phyloP scores from a whole-genome alignment of 53 echinoderm and acorn worm genomes.

The Antedon mediterranea region DNA sequence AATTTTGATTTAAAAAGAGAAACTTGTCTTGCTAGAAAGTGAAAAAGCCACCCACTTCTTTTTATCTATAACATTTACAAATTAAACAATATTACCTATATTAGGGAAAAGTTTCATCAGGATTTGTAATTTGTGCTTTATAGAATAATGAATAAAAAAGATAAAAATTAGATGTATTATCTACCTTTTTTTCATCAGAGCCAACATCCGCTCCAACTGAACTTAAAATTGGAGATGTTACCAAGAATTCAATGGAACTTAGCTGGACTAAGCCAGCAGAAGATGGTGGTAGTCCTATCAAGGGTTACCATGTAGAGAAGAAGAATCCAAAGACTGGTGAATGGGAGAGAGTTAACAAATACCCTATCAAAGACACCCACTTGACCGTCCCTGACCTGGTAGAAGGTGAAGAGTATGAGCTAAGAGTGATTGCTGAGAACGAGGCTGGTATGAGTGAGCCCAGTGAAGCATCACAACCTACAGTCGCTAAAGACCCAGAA shows the following conservation, averaged over 20 bases:
- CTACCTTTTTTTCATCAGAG: constrained; percentile 31
- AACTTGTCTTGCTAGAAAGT: no score
- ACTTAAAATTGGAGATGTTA: constrained; percentile 63
- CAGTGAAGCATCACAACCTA: constrained; percentile 40
- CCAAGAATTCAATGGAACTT: constrained; percentile 60
- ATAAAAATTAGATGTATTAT: no score
- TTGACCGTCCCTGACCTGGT: constrained; percentile 27
- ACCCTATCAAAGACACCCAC: constrained; percentile 70
- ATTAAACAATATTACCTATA: no score
- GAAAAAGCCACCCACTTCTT: no score
- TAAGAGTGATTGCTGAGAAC: constrained; percentile 75
- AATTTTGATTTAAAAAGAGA: no score
- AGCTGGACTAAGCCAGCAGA: constrained; percentile 66
- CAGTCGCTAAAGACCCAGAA: constrained; percentile 90
- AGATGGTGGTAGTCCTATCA: constrained; percentile 81
- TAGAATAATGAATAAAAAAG: no score
- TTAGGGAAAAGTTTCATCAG: no score
- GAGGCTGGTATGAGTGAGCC: constrained; percentile 90
- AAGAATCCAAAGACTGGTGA: constrained; percentile 73
- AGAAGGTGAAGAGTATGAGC: constrained; percentile 76
- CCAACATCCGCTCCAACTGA: constrained; percentile 59
- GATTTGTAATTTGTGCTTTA: no score
- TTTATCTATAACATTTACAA: no score
- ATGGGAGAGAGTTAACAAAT: constrained; percentile 83
- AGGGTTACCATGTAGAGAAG: constrained; percentile 83